Evolutionary conservation across 2,797 vertebrate species (phyloP).

Genomic region (Potorous gilbertii): DNA sequence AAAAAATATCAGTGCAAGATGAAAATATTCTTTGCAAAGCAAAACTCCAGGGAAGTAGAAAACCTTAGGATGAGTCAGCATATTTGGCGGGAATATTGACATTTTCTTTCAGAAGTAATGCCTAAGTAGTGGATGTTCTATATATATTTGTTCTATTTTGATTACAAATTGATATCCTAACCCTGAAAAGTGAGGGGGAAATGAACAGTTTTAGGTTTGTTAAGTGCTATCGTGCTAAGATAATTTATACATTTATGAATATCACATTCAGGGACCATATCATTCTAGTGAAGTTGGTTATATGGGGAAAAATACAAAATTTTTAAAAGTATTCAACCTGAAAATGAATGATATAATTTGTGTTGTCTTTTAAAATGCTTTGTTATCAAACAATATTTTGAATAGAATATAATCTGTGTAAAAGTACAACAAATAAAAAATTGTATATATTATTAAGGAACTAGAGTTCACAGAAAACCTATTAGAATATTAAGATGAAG

Average conservation of each 20-base stretch:
- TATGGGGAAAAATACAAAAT: not conserved
- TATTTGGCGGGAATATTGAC: not conserved
- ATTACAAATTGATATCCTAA: constrained; percentile 59
- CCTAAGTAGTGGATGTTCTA: constrained; percentile 37
- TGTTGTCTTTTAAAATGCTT: constrained; percentile 39
- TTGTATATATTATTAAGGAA: constrained; percentile 9
- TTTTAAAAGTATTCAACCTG: constrained; percentile 33
- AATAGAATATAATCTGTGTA: constrained; percentile 40
- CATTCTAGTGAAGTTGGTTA: constrained; percentile 51
- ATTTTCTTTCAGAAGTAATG: constrained; percentile 42
- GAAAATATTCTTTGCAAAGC: constrained; percentile 69
- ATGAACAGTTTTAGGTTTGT: constrained; percentile 46
- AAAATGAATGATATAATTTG: not conserved
- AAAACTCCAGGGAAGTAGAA: constrained; percentile 47
- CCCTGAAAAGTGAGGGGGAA: not conserved
- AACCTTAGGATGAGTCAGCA: not conserved
- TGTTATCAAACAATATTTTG: not conserved
- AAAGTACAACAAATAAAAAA: constrained; percentile 55
- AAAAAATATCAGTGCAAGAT: constrained; percentile 39
- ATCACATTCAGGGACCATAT: constrained; percentile 34
- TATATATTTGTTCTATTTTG: constrained; percentile 48
- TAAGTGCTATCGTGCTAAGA: not conserved
- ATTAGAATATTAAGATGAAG: constrained; percentile 42
- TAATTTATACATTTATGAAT: not conserved
- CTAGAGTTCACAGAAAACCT: constrained; percentile 48